Evolutionary conservation across 2,888 invertebrate species (phyloP), one percentile per base, ranked within the genome.

Genomic region (Dolichomitus sp.): DNA sequence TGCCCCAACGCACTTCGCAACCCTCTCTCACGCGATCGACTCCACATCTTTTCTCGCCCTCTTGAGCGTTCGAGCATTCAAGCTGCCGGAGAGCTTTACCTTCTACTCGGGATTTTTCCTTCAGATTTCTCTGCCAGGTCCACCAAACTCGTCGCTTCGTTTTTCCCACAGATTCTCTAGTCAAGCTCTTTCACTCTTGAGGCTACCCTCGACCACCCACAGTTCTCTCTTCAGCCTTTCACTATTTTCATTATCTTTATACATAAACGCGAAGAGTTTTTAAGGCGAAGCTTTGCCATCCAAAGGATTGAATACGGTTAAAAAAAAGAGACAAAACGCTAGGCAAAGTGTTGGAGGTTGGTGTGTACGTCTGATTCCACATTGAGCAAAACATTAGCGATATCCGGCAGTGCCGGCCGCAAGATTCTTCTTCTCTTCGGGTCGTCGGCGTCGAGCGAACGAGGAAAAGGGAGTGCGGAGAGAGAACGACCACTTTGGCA

Each of bases 41-140:
- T 87, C 84, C 75, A 79, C 81, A 83, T 85, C 83, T 82, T 81
- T 80, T 69, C 52, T 80, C 84, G 78, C 76, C 85, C 84, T 80
- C 84, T 86, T 81, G 81, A 88, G 81, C 83, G 83, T 66, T 84
- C 85, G 69, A 81, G 81, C 79, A 79, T 84, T 86, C 86, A 81
- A 86, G 85, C 75, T 86, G 85, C 88, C 83, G 81, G 6, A 72
- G 59, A 63, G 59, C 81, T 45, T 42, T 42, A 40, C 19, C 52
- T 65, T 68, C 17, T 33, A 23, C 40, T n/a, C 5, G 19, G 12
- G 40, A 80, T 61, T 80, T 69, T 69, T 63, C 33, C 52, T 59
- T 48, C 5, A 30, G 19, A 65, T 63, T 48, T 61, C 23, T 63
- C 66, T 19, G 30, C 52, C 52, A 19, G 23, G 9, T 45, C 27